A percentile compares a stretch with the other conserved stretches of the same genome.
These are phyloP conservation scores for Neotragus moschatus DNA, from an alignment of 2,113 vertebrate species.

Conservation along the genomic window DNA sequence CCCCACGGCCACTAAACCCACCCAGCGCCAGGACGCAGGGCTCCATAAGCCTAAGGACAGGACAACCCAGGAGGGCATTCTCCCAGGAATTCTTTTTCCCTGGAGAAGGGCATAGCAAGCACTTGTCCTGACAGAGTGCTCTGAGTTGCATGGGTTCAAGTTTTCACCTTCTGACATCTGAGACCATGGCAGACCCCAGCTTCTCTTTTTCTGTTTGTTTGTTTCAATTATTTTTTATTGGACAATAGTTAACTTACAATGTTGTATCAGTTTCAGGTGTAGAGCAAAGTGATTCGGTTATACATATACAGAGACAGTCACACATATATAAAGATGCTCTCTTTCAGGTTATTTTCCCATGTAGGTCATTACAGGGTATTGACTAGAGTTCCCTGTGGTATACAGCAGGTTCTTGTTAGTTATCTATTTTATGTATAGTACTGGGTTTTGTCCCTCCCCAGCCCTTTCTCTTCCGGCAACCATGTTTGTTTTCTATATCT, in stretches of 20 bases:
- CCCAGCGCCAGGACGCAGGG: not conserved
- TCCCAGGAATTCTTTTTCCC: not conserved
- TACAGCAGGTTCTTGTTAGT: not conserved
- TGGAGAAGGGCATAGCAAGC: not conserved
- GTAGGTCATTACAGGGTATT: not conserved
- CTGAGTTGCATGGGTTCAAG: not conserved
- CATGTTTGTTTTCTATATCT: not conserved
- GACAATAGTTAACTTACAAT: not conserved
- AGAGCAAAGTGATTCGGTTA: not conserved
- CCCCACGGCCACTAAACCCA: rapidly evolving
- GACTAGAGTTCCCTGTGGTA: not conserved
- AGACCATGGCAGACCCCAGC: not conserved
- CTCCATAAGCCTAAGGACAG: not conserved
- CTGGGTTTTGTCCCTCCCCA: not conserved
- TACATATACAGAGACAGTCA: too few species aligned
- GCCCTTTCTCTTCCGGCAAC: not conserved
- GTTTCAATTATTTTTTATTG: not conserved
- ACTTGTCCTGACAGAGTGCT: too few species aligned
- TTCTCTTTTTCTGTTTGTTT: not conserved
- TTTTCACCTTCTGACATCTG: not conserved
- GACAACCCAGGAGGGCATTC: rapidly evolving
- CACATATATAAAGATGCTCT: not conserved
- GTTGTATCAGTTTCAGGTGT: not conserved
- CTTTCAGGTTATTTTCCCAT: not conserved
- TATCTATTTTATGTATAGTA: not conserved